Percentiles rank a stretch among this genome's conserved stretches.
phyloP scores from a whole-genome alignment of 2,797 vertebrate species.

The Arrhamphus sclerolepis region DNA sequence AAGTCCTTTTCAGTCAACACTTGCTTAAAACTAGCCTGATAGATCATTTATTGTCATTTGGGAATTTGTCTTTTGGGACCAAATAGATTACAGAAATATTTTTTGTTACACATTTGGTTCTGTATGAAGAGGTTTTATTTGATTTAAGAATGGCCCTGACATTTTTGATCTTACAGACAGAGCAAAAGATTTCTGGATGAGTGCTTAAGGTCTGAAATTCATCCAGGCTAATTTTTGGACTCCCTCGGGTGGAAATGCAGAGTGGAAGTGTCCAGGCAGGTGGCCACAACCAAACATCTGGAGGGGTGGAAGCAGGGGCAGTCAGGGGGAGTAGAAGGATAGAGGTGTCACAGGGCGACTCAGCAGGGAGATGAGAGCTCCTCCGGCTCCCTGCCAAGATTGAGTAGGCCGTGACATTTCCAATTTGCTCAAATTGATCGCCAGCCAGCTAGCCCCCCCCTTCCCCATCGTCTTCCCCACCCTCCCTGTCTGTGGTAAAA shows the following conservation, averaged over 20 bases:
- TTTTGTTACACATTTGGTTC: too few species aligned
- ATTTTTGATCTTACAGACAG: too few species aligned
- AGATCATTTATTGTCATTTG: too few species aligned
- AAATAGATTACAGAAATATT: too few species aligned
- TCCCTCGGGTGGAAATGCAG: slow-evolving; percentile 25
- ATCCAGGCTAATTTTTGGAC: too few species aligned
- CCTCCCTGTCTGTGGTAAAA: slow-evolving; percentile 65
- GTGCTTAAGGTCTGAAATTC: too few species aligned
- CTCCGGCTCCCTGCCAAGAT: slow-evolving; percentile 76
- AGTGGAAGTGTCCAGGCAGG: slow-evolving; percentile 40
- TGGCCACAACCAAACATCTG: slow-evolving; percentile 68
- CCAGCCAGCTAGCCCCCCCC: slow-evolving; percentile 68
- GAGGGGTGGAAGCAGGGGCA: slow-evolving; percentile 49
- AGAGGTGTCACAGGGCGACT: slow-evolving; percentile 62
- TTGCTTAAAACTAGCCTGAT: too few species aligned
- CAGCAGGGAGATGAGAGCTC: slow-evolving; percentile 73
- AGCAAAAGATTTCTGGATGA: too few species aligned
- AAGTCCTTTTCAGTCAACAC: too few species aligned
- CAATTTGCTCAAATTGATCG: slow-evolving; percentile 83
- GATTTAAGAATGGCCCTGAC: too few species aligned
- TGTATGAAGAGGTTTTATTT: too few species aligned
- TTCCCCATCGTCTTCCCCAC: slow-evolving; percentile 59
- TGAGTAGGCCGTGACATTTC: slow-evolving; percentile 82
- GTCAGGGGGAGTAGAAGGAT: slow-evolving; percentile 47
- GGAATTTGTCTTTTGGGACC: too few species aligned